Evolutionary conservation across 2,113 vertebrate genomes (phyloP), one percentile per base, ranked within the genome.

Genomic region (Barnardius zonarius): DNA sequence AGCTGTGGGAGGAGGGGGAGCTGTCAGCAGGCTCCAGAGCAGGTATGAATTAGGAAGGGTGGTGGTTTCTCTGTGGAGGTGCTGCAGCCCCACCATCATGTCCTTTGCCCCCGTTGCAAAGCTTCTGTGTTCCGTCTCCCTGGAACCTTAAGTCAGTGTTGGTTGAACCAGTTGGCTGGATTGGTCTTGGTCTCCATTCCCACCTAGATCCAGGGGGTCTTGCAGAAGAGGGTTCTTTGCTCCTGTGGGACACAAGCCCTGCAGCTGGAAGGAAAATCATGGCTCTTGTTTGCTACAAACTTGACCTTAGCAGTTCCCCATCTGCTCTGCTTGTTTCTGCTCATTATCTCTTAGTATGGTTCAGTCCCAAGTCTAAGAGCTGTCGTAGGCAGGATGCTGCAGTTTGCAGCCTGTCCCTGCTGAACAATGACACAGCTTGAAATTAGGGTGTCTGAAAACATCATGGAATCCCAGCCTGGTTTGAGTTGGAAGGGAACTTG

Each of bases 201-300:
- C 5, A 0, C 19, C 39, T 37, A 13, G 12, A 12, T 35, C 1
- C 1, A 15, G 33, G 24, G 8, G 28, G 2, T 66, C 35, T 28
- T 28, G 9, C 24, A 61, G 66, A 23, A 44, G 49, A 51, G 6
- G 16, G 15, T 68, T 39, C 68, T 11, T 61, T 77, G 43, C 16
- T 77, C 61, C 59, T 52, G 52, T 35, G 64, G 31, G 31, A 44
- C 39, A 44, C 14, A 27, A 48, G 14, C 51, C 59, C 2, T 9
- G 66, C 48, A 70, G 49, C 64, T 68, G 52, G 13, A 48, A 37
- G 46, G 41, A 92, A 49, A 35, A 22, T 52, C 17, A 2, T 18
- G 30, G 25, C 33, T 86, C 41, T 83, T 9, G 18, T 83, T 81
- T 22, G 1, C 44, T 75, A 33, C 28, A 59, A 16, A 70, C 25